Conservation (phyloP, 2,888 invertebrate species). For the Spodoptera exigua region DNA sequence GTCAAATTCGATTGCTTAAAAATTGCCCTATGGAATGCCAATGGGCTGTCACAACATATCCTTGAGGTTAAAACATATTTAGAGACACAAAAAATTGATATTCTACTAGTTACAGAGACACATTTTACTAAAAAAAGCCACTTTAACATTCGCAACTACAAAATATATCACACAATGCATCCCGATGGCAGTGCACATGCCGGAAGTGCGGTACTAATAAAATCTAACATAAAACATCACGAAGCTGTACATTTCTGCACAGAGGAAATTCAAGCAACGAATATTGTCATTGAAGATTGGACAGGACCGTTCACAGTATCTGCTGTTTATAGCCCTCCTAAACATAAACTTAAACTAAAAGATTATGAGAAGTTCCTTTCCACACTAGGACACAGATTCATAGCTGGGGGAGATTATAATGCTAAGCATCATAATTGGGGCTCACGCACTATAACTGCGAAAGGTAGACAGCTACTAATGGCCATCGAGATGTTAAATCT, state of each 20-base stretch:
- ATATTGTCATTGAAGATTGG: not conserved
- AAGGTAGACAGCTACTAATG: not conserved
- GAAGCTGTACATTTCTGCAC: not conserved
- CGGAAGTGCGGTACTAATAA: not conserved
- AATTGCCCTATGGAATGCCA: conserved; percentile 50
- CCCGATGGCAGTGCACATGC: not conserved
- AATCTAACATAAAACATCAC: not conserved
- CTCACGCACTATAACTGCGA: not conserved
- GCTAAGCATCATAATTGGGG: not conserved
- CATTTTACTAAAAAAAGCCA: not conserved
- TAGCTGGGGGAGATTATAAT: not conserved
- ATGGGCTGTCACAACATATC: conserved; percentile 1
- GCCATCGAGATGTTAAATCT: not conserved
- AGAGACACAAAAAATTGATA: not conserved
- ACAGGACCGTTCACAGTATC: not conserved
- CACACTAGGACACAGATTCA: not conserved
- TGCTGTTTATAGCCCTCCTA: not conserved
- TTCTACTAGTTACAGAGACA: not conserved
- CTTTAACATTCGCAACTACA: too few species aligned
- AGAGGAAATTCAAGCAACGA: not conserved
- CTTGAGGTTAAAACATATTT: not conserved
- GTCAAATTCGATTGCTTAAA: conserved; percentile 20
- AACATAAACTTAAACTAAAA: not conserved
- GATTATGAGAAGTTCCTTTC: not conserved
- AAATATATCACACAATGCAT: too few species aligned